A percentile compares a stretch with the other conserved stretches of the same genome.
Conservation (phyloP, 64 coral and sea anemone genomes). For the Montipora capricornis region DNA sequence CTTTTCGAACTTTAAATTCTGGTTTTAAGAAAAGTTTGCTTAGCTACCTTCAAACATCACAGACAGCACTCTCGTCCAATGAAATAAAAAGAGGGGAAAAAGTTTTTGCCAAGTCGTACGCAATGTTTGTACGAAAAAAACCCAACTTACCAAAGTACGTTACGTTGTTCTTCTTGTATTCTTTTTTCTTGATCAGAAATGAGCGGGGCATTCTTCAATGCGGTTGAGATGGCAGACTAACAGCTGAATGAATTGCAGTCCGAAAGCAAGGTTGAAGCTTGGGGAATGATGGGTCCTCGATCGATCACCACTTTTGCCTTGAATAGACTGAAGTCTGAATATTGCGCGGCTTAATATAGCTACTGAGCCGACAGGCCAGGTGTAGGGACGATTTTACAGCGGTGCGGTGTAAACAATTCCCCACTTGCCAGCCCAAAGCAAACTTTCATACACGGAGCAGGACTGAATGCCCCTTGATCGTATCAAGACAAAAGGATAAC, state of each 20-base stretch:
- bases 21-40: neutral
- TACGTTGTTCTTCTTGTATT: conserved; percentile 80
- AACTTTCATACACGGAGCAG: conserved; percentile 61
- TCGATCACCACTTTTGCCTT: conserved; percentile 32
- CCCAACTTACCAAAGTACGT: conserved; percentile 85
- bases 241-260: conserved; percentile 3
- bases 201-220: conserved; percentile 88
- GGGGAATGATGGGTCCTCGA: conserved; percentile 22
- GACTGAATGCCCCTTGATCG: conserved; percentile 38
- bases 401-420: conserved; percentile 65
- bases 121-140: neutral
- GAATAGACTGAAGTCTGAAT: conserved; percentile 37
- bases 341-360: conserved; percentile 37
- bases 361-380: conserved; percentile 38
- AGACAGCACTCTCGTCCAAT: too few species aligned
- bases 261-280: neutral
- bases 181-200: conserved; percentile 96
- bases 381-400: conserved; percentile 43
- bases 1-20: neutral
- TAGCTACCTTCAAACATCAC: too few species aligned
- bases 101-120: neutral
- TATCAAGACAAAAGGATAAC: conserved; percentile 71
- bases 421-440: conserved; percentile 60
- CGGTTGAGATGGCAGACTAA: conserved; percentile 2
- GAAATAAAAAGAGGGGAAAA: neutral